phyloP scores from a whole-genome alignment of 2,888 invertebrate species.

The Drymonia ruficornis region DNA sequence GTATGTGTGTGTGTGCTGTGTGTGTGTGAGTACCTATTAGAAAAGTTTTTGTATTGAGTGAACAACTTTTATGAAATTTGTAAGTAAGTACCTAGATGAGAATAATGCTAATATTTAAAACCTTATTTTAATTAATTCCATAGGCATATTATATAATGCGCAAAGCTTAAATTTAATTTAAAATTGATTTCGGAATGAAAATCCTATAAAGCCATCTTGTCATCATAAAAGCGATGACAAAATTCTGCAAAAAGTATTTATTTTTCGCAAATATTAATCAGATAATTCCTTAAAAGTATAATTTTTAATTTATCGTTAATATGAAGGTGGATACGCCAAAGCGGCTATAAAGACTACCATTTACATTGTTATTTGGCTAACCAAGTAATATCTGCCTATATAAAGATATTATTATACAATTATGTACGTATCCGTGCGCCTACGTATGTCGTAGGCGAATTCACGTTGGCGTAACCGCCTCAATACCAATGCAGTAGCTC shows the following conservation, averaged over 20 bases:
- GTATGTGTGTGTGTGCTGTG: too few relatives aligned
- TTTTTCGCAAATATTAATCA: background rate
- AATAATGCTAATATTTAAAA: too few relatives aligned
- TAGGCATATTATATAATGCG: too few relatives aligned
- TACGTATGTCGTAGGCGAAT: conserved; percentile 37
- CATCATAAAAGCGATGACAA: too few relatives aligned
- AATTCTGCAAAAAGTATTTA: background rate
- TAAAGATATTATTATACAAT: conserved; percentile 22
- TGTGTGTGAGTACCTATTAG: too few relatives aligned
- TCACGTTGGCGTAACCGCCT: conserved; percentile 43
- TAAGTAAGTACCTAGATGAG: too few relatives aligned
- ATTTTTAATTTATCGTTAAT: conserved; percentile 9
- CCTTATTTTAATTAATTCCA: too few relatives aligned
- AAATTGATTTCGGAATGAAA: too few relatives aligned
- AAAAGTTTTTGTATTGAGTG: too few relatives aligned
- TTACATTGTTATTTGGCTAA: conserved; percentile 20
- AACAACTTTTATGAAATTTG: too few relatives aligned
- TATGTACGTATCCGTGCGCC: conserved; percentile 26
- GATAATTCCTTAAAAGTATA: conserved; percentile 1
- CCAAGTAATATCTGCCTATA: conserved; percentile 30
- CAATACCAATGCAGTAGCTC: conserved; percentile 38
- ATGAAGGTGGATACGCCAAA: conserved; percentile 28
- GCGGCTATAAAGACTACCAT: conserved; percentile 22
- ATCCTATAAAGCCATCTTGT: too few relatives aligned
- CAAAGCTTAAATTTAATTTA: too few relatives aligned